A percentile compares a stretch with the other conserved stretches of the same genome.
phyloP scores from a whole-genome alignment of 1,140 invertebrate genomes.

The Ylistrum balloti region DNA sequence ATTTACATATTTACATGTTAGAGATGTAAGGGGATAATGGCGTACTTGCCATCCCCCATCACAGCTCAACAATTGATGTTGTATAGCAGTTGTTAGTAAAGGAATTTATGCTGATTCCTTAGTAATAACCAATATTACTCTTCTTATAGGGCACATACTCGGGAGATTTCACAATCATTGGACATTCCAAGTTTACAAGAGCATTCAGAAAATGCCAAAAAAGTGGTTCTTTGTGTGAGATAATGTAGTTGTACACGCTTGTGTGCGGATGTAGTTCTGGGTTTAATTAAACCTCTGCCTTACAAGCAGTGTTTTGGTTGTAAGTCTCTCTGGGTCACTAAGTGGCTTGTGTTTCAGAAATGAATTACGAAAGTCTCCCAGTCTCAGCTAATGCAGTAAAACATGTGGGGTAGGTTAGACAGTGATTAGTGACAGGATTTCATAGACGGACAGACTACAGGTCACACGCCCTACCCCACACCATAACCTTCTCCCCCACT shows the following conservation, averaged over 20 bases:
- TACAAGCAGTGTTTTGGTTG: slow-evolving; percentile 27
- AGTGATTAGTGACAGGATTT: slow-evolving; percentile 33
- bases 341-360: slow-evolving; percentile 31
- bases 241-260: slow-evolving; percentile 33
- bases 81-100: neutral
- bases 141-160: slow-evolving; percentile 4
- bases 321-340: neutral
- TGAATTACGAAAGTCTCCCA: slow-evolving; percentile 28
- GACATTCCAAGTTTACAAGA: slow-evolving; percentile 9
- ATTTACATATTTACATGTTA: slow-evolving; percentile 12
- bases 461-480: slow-evolving; percentile 36
- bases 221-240: slow-evolving; percentile 8
- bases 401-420: neutral
- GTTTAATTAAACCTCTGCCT: neutral
- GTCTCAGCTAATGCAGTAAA: slow-evolving; percentile 1
- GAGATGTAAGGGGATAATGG: neutral
- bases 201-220: slow-evolving; percentile 38
- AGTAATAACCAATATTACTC: slow-evolving; percentile 35
- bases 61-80: neutral
- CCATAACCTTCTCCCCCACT: slow-evolving; percentile 21
- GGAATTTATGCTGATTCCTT: slow-evolving; percentile 4
- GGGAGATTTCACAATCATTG: neutral
- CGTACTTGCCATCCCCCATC: neutral
- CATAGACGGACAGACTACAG: neutral
- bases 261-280: neutral